phyloP scores from a whole-genome alignment of 2,888 invertebrate genomes.

The Tetranychus piercei region DNA sequence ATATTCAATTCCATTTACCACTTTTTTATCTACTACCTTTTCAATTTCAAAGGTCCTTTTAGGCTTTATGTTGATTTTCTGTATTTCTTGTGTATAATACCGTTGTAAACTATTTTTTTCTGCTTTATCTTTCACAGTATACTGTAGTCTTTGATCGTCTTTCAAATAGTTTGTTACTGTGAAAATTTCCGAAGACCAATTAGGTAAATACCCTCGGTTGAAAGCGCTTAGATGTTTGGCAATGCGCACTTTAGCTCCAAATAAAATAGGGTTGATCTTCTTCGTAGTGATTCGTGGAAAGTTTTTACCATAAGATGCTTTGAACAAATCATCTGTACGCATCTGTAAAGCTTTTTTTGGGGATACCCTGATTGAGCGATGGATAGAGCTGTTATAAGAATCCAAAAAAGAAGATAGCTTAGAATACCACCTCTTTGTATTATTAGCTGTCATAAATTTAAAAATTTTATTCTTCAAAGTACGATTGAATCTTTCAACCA shows the following conservation, averaged over 20 bases:
- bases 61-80: not conserved
- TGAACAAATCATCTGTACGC: not conserved
- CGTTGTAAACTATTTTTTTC: not conserved
- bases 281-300: not conserved
- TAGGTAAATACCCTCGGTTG: not conserved
- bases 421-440: not conserved
- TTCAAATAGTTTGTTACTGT: not conserved
- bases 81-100: not conserved
- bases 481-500: not conserved
- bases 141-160: not conserved
- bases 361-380: not conserved
- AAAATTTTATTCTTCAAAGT: not conserved
- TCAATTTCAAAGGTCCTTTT: not conserved
- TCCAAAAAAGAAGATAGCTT: not conserved
- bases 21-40: not conserved
- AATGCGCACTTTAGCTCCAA: not conserved
- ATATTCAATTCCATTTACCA: not conserved
- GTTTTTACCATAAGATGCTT: not conserved
- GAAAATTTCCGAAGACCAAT: not conserved
- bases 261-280: not conserved
- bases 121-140: not conserved
- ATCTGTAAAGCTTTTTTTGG: not conserved
- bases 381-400: not conserved
- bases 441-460: not conserved
- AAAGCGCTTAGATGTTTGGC: not conserved